Base-by-base conservation (phyloP, 2,888 invertebrate genomes). In the Troilus luridus region DNA sequence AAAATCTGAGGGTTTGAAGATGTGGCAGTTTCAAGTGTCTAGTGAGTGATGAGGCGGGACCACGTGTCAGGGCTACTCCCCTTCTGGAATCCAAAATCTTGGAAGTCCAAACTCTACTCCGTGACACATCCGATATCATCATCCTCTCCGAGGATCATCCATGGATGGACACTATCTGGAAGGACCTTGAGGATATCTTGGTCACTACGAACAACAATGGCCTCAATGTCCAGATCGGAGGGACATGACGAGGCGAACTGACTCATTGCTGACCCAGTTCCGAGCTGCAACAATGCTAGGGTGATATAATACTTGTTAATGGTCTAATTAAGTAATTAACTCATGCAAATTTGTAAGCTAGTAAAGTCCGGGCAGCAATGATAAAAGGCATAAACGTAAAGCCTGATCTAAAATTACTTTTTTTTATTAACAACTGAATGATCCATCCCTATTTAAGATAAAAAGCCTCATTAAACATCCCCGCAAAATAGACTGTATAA, bases 221-320 rank as follows among this genome's bases (percentile, higher is more conserved):
- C 85, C 85, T 85, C 85, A 85, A 85, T 85, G 85, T 54, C 85
- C 56, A 85, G 85, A 85, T 85, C 56, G 56, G 85, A 85, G 19
- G 85, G 85, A 56, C 56, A 85, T 58, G 56, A 58, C 85, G 54
- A 54, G 85, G 54, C 85, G n/a, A 56, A n/a, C 11, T 85, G 85
- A 85, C 85, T 85, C 85, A 85, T n/a, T n/a, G n/a, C 56, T 58
- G 56, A 85, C 85, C 85, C 56, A 85, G n/a, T 85, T 85, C 81
- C 85, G 0, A 58, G 10, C 11, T 9, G 56, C n/a, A 58, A 58
- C 85, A 85, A 85, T 12, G 85, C 12, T 11, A 6, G n/a, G n/a
- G 56, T n/a, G 12, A 54, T 2, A 24, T 64, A 10, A n/a, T n/a
- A 11, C 9, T 64, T n/a, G n/a, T 21, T 19, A 21, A 64, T 9